Evolutionary conservation across 2,797 vertebrate species (phyloP).

Genomic region (Eurystomus glaucurus): DNA sequence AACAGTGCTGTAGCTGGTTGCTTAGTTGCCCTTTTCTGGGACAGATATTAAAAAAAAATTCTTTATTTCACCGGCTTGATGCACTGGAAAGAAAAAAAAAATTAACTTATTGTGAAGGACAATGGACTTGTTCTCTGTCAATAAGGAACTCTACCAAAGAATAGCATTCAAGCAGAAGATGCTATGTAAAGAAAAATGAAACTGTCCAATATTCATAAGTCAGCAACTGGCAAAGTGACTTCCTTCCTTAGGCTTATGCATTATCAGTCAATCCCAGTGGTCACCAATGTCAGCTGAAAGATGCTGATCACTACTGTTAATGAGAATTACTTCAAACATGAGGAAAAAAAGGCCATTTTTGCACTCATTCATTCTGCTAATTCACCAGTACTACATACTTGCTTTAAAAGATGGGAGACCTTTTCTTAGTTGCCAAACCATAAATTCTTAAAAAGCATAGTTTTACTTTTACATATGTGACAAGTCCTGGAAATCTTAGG

Average conservation of each 20-base stretch:
- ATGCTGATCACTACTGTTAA: background rate
- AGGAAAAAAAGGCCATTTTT: background rate
- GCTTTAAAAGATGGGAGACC: background rate
- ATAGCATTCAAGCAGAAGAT: background rate
- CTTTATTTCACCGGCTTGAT: background rate
- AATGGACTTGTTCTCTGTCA: background rate
- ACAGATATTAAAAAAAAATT: background rate
- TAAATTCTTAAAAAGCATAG: background rate
- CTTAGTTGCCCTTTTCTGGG: background rate
- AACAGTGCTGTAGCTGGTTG: background rate
- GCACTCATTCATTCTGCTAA: background rate
- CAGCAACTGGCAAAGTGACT: slow-evolving; percentile 11
- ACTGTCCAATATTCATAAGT: background rate
- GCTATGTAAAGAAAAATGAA: background rate
- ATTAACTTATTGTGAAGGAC: background rate
- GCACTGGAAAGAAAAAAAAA: background rate
- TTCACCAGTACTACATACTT: background rate
- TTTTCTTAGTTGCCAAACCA: background rate
- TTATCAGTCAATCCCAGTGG: background rate
- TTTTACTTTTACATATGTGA: background rate
- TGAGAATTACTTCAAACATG: background rate
- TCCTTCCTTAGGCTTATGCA: background rate
- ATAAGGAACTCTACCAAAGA: background rate
- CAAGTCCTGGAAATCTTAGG: background rate
- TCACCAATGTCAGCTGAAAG: background rate